These are phyloP conservation scores for Isaurus tuberculatus DNA, from an alignment of 92 coral and sea anemone species.

Conservation along the genomic window DNA sequence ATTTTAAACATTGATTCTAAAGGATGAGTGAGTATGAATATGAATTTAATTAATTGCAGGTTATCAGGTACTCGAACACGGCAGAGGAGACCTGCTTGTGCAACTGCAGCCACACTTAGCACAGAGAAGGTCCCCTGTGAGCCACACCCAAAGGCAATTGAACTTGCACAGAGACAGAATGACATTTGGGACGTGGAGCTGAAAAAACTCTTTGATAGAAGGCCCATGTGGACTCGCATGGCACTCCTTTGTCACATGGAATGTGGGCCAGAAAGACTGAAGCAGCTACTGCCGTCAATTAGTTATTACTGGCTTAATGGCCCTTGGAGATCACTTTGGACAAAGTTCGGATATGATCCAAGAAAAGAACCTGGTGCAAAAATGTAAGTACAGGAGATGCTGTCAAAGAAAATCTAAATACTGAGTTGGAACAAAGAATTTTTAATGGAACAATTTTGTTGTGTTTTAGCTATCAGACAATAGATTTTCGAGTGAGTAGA, in stretches of 20 bases:
- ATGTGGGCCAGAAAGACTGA: slow-evolving; percentile 51
- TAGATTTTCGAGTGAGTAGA: slow-evolving; percentile 40
- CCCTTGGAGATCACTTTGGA: slow-evolving; percentile 97
- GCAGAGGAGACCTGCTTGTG: slow-evolving; percentile 68
- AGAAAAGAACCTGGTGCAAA: slow-evolving; percentile 90
- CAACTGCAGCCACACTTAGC: slow-evolving; percentile 65
- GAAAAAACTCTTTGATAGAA: slow-evolving; percentile 76
- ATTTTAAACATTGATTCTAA: too few species aligned
- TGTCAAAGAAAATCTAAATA: neutral
- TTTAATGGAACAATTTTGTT: neutral
- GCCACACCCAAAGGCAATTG: slow-evolving; percentile 74
- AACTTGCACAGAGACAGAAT: slow-evolving; percentile 53
- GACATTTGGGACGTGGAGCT: slow-evolving; percentile 70
- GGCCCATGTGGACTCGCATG: slow-evolving; percentile 93
- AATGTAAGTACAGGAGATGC: slow-evolving; percentile 64
- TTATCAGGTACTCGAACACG: slow-evolving; percentile 59
- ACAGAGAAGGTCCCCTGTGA: slow-evolving; percentile 67
- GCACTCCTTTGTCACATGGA: slow-evolving; percentile 78
- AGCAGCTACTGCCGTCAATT: slow-evolving; percentile 66
- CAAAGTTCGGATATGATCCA: slow-evolving; percentile 93
- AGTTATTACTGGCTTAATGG: slow-evolving; percentile 93
- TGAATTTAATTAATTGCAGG: slow-evolving; percentile 43
- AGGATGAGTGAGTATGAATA: too few species aligned
- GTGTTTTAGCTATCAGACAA: slow-evolving; percentile 18
- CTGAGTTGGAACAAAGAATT: neutral